Evolutionary conservation across 2,888 invertebrate genomes (phyloP), one percentile per base, ranked within the genome.

Genomic region (Trichogramma evanescens): DNA sequence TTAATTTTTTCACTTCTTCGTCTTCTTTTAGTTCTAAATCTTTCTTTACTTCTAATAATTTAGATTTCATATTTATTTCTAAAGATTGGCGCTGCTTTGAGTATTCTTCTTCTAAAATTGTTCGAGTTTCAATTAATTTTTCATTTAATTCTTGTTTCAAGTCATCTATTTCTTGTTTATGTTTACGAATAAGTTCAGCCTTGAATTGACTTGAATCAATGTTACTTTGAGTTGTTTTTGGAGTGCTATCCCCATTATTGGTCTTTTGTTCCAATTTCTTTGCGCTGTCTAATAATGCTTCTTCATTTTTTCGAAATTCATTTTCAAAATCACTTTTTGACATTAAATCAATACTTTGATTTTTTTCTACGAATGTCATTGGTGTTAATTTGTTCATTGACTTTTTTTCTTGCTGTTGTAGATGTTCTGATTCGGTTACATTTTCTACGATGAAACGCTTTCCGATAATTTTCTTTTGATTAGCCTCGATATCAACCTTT

Each of bases 111-210:
- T 76, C 77, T 39, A 81, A 55, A 54, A 80, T 72, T 2, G 71
- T 70, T 64, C 74, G 79, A 53, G 74, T 77, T 38, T 72, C 70
- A 1, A 75, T 70, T 43, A 82, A 66, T 67, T 79, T 80, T 61
- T 80, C 80, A 63, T 83, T 81, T 69, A 85, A 80, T 56, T 85
- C 84, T 64, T 83, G 81, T 67, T 83, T 83, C 54, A 84, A 76
- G 65, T 76, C 71, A 67, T 83, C 80, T 6, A 64, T 6, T 72
- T 83, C 83, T 59, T 80, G 81, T 70, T 26, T 26, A 26, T 26
- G 26, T 26, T 26, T 26, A 26, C 26, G 26, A 26, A 26, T 26
- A 26, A 65, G 84, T 75, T 26, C 26, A 26, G 26, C 26, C 26
- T 26, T 26, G 3, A 26, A 26, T 26, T 26, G 26, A 26, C 3